Percentiles rank a stretch among this genome's conserved stretches.
phyloP scores from a whole-genome alignment of 2,113 vertebrate species.

The Calypte anna region DNA sequence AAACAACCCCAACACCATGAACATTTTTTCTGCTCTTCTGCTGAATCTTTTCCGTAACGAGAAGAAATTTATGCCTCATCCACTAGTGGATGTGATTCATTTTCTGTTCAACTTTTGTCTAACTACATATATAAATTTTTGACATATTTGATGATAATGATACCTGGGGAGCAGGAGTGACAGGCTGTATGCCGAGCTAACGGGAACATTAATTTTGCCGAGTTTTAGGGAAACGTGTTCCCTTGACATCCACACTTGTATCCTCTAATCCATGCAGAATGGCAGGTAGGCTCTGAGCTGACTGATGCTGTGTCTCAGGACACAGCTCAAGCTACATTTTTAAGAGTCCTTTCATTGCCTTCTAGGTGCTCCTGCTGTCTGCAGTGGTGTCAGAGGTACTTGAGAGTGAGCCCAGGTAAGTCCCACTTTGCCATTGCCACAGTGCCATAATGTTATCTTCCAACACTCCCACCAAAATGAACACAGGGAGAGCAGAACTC shows the following conservation, averaged over 20 bases:
- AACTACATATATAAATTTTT: background rate
- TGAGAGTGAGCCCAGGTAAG: background rate
- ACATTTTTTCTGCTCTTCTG: background rate
- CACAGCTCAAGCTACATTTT: background rate
- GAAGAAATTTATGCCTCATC: background rate
- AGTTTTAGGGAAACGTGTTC: background rate
- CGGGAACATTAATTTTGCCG: background rate
- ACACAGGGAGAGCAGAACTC: background rate
- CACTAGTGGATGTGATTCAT: background rate
- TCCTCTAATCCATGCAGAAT: background rate
- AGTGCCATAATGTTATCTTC: background rate
- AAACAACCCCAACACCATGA: background rate
- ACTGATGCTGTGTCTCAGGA: background rate
- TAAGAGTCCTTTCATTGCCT: background rate
- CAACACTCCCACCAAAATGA: rapidly evolving
- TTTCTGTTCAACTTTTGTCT: background rate
- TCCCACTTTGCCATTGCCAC: background rate
- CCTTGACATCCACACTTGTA: background rate
- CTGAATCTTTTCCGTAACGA: background rate
- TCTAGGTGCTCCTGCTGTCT: background rate
- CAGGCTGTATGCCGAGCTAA: background rate
- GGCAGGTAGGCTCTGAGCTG: background rate
- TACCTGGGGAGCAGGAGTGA: background rate
- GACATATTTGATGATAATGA: background rate
- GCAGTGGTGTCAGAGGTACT: background rate